phyloP scores from a whole-genome alignment of 2,888 invertebrate species.

The Oscheius sp. region DNA sequence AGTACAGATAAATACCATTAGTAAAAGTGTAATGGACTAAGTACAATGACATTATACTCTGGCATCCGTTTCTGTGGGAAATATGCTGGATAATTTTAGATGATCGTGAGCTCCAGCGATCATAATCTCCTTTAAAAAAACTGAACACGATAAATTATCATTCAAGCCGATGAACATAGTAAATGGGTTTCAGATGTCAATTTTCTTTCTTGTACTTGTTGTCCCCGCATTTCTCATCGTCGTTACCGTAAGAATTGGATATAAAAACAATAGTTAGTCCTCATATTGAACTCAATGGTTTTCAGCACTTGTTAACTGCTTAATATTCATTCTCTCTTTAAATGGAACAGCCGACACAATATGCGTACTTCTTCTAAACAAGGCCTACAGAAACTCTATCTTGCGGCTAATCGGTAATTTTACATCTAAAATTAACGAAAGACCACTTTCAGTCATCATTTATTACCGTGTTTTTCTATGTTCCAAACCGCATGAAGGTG shows the following conservation, averaged over 20 bases:
- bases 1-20: too few relatives aligned
- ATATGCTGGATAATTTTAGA: too few relatives aligned
- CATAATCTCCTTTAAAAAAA: neutral
- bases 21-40: too few relatives aligned
- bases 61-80: neutral
- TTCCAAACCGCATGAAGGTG: neutral
- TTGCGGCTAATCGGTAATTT: too few relatives aligned
- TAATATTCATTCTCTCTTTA: constrained; percentile 3
- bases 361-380: constrained; percentile 5
- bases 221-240: constrained; percentile 9
- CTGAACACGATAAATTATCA: too few relatives aligned
- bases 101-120: neutral
- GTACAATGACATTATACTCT: too few relatives aligned
- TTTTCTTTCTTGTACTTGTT: neutral
- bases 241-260: neutral
- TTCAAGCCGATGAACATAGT: neutral
- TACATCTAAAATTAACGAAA: neutral
- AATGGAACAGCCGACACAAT: constrained; percentile 21
- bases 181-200: neutral
- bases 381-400: constrained; percentile 2
- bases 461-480: neutral
- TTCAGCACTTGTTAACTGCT: constrained; percentile 9
- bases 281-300: neutral
- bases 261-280: constrained; percentile 12
- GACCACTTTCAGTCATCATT: neutral